Evolutionary conservation across 2,888 invertebrate genomes (phyloP).

Genomic region (Incurvaria masculella): DNA sequence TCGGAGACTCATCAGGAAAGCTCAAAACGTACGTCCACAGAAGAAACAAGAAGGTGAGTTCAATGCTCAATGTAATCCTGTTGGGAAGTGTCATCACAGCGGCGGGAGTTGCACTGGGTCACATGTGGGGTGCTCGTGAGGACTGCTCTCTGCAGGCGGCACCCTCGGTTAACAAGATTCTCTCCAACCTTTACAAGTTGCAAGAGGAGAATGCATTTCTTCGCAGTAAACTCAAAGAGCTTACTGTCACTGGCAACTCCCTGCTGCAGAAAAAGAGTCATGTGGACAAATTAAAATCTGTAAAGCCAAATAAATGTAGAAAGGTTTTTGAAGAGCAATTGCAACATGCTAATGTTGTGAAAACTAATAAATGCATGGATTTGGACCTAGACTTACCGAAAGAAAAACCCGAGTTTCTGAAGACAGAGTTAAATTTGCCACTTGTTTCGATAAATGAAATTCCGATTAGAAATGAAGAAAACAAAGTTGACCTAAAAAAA

Average conservation of each 20-base stretch:
- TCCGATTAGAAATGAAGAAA: background rate
- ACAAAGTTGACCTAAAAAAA: slow-evolving; percentile 33
- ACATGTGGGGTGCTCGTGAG: slow-evolving; percentile 50
- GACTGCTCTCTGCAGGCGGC: slow-evolving; percentile 35
- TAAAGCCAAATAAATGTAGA: slow-evolving; percentile 36
- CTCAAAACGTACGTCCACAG: slow-evolving; percentile 48
- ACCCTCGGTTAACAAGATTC: slow-evolving; percentile 44
- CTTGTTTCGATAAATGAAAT: background rate
- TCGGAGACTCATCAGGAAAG: slow-evolving; percentile 31
- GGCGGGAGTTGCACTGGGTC: slow-evolving; percentile 48
- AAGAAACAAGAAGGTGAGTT: slow-evolving; percentile 45
- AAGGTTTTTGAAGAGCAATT: slow-evolving; percentile 45
- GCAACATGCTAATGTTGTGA: slow-evolving; percentile 28
- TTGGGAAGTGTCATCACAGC: slow-evolving; percentile 49
- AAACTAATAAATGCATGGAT: slow-evolving; percentile 38
- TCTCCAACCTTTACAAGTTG: slow-evolving; percentile 47
- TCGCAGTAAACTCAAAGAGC: slow-evolving; percentile 39
- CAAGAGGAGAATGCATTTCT: slow-evolving; percentile 50
- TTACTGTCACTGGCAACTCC: slow-evolving; percentile 28
- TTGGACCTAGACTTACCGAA: slow-evolving; percentile 21
- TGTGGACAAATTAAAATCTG: slow-evolving; percentile 21
- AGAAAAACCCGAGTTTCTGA: background rate
- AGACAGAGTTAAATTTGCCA: background rate
- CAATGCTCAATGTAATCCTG: slow-evolving; percentile 45
- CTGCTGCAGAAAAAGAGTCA: slow-evolving; percentile 25